Percentiles rank a stretch among this genome's conserved stretches.
phyloP scores from a whole-genome alignment of 2,888 invertebrate genomes.

The Macaria notata region DNA sequence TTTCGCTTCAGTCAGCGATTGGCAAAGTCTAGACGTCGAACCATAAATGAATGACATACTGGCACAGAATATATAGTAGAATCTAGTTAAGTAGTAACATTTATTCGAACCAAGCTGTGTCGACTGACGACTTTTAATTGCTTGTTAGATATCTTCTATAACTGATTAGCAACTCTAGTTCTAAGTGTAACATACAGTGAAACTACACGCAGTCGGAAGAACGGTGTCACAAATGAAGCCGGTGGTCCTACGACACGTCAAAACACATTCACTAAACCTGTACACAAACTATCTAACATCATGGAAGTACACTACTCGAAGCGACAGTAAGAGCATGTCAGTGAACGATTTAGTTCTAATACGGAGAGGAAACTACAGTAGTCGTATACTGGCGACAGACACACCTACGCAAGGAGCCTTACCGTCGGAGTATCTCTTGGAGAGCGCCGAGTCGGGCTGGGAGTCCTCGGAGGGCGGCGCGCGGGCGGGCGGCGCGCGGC shows the following conservation, averaged over 20 bases:
- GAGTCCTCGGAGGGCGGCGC: conserved; percentile 92
- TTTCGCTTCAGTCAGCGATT: too few species aligned
- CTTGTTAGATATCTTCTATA: conserved; percentile 33
- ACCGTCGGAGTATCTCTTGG: conserved; percentile 93
- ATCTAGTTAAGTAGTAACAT: conserved; percentile 17
- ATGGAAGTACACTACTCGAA: conserved; percentile 54
- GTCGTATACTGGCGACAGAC: conserved; percentile 40
- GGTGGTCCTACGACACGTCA: conserved; percentile 35
- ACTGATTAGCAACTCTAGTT: conserved; percentile 26
- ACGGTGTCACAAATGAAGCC: conserved; percentile 39
- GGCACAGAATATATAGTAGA: background rate
- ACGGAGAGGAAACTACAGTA: conserved; percentile 50
- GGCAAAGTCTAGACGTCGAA: too few species aligned
- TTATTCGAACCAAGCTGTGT: conserved; percentile 25
- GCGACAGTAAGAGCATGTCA: conserved; percentile 65
- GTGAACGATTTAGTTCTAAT: conserved; percentile 56
- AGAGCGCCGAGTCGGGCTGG: conserved; percentile 89
- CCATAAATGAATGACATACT: conserved; percentile 4
- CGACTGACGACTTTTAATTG: conserved; percentile 28
- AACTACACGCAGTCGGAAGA: conserved; percentile 36
- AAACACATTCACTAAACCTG: conserved; percentile 45
- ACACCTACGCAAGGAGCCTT: conserved; percentile 67
- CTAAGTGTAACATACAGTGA: conserved; percentile 42
- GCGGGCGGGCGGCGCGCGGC: conserved; percentile 77
- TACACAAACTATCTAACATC: conserved; percentile 46